phyloP scores from a whole-genome alignment of 1,140 invertebrate species.

The Drosophila equinoxialis region DNA sequence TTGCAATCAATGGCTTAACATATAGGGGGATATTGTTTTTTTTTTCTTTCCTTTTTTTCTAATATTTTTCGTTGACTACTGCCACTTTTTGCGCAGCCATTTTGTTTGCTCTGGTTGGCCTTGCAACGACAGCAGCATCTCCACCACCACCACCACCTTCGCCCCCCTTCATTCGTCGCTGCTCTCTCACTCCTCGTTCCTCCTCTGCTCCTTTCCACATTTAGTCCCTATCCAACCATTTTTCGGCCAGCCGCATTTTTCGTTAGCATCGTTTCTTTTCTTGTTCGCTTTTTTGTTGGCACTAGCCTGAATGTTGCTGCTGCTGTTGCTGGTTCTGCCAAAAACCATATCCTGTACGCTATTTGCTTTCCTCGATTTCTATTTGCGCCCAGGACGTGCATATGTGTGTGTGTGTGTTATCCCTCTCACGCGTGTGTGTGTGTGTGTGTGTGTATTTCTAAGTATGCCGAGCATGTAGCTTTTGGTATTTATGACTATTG shows the following conservation, averaged over 20 bases:
- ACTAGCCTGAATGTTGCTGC: constrained; percentile 51
- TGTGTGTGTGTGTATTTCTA: constrained; percentile 69
- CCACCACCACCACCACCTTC: background rate
- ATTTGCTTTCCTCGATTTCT: constrained; percentile 81
- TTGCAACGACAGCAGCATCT: background rate
- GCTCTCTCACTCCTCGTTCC: no score
- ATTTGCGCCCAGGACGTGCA: constrained; percentile 63
- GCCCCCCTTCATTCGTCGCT: no score
- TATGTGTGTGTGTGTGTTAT: constrained; percentile 24
- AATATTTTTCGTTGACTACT: constrained; percentile 75
- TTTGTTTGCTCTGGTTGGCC: constrained; percentile 56
- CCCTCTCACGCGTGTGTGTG: constrained; percentile 21
- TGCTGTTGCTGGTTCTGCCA: constrained; percentile 49
- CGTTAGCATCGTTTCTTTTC: constrained; percentile 63
- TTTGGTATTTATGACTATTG: constrained; percentile 83
- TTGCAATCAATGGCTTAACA: background rate
- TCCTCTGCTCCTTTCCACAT: background rate
- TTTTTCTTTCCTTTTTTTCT: constrained; percentile 56
- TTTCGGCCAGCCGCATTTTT: constrained; percentile 60
- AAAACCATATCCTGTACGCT: constrained; percentile 79
- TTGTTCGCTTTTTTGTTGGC: constrained; percentile 65
- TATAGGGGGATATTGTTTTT: constrained; percentile 24
- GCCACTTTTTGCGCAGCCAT: constrained; percentile 78
- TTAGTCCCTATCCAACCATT: constrained; percentile 19
- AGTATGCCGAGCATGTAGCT: constrained; percentile 83